Evolutionary conservation across 2,113 vertebrate species (phyloP).

Genomic region (Pelecanus crispus): DNA sequence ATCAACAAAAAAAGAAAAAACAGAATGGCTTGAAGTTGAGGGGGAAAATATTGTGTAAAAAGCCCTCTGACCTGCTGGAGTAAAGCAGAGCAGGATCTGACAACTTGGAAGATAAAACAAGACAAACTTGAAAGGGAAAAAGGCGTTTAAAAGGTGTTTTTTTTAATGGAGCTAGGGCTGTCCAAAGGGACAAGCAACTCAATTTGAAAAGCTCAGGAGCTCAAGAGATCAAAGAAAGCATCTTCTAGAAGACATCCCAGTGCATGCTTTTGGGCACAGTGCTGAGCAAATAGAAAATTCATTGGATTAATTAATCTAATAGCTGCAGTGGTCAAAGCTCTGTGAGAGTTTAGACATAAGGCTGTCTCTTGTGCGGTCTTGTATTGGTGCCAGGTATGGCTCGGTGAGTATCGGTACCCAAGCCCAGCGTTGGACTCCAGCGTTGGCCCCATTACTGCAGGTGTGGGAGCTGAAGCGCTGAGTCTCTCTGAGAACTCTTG

Average conservation of each 20-base stretch:
- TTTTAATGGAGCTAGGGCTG: neutral
- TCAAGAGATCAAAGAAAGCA: neutral
- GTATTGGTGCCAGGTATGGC: neutral
- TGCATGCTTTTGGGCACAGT: neutral
- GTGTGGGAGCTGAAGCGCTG: neutral
- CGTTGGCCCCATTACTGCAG: accelerated
- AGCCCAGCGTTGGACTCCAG: neutral
- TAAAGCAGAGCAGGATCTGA: neutral
- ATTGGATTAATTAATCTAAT: neutral
- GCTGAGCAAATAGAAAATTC: neutral
- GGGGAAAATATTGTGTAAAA: neutral
- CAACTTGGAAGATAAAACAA: neutral
- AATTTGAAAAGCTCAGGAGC: neutral
- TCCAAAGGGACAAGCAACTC: neutral
- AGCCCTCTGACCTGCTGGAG: neutral
- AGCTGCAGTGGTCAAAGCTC: neutral
- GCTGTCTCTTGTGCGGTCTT: neutral
- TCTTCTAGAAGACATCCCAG: neutral
- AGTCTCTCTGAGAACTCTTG: neutral
- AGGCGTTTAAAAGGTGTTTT: too few species aligned
- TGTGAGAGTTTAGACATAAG: accelerated
- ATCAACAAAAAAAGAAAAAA: neutral
- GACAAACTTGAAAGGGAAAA: neutral
- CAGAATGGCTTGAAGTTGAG: neutral
- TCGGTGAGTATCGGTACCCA: accelerated